These are phyloP conservation scores for Agrotis clavis DNA, from an alignment of 2,888 invertebrate species.

Conservation along the genomic window DNA sequence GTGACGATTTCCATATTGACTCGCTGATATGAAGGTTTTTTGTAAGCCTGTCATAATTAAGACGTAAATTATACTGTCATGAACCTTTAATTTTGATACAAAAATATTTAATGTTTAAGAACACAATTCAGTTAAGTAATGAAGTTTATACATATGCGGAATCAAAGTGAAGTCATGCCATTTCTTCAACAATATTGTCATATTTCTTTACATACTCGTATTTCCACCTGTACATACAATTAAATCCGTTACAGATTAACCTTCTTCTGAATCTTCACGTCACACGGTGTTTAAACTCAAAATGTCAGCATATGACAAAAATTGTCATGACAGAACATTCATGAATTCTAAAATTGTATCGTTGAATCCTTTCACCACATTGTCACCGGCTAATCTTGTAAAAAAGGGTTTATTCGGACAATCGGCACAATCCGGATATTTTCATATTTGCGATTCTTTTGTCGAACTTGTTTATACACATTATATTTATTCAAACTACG, in stretches of 20 bases:
- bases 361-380: constrained; percentile 67
- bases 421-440: constrained; percentile 80
- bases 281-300: constrained; percentile 57
- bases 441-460: constrained; percentile 77
- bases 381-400: constrained; percentile 72
- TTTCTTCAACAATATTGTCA: not conserved
- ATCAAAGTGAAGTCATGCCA: constrained; percentile 12
- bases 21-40: constrained; percentile 1
- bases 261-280: constrained; percentile 15
- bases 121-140: constrained; percentile 11
- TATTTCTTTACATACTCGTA: not conserved
- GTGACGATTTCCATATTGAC: constrained; percentile 44
- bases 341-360: constrained; percentile 68
- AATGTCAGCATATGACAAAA: constrained; percentile 51
- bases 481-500: constrained; percentile 82
- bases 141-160: constrained; percentile 5
- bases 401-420: constrained; percentile 71
- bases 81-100: constrained; percentile 7
- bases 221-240: constrained; percentile 35
- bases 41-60: constrained; percentile 11
- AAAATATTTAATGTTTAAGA: not conserved
- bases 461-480: constrained; percentile 85
- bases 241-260: constrained; percentile 13
- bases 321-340: constrained; percentile 64
- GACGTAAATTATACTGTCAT: constrained; percentile 12